A percentile compares a stretch with the other conserved stretches of the same genome.
These are phyloP conservation scores for Hoplodrina blanda DNA, from an alignment of 2,888 invertebrate species.

Conservation along the genomic window DNA sequence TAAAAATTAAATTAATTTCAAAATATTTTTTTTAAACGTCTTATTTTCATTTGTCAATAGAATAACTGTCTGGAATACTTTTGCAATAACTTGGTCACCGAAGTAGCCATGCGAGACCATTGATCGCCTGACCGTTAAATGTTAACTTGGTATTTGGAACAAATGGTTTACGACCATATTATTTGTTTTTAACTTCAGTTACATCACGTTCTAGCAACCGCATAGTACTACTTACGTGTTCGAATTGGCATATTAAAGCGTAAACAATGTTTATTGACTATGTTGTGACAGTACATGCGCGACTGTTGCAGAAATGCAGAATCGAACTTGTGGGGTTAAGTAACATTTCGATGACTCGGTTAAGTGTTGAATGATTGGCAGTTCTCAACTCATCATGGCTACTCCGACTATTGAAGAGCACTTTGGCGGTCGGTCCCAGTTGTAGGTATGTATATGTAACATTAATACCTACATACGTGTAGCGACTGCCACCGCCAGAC, in stretches of 20 bases:
- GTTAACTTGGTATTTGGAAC: conserved; percentile 51
- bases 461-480: conserved; percentile 8
- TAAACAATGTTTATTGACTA: conserved; percentile 24
- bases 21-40: neutral
- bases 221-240: conserved; percentile 21
- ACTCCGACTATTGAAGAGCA: conserved; percentile 22
- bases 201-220: conserved; percentile 44
- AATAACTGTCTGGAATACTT: conserved; percentile 19
- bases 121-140: conserved; percentile 44
- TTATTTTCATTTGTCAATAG: conserved; percentile 5
- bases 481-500: conserved; percentile 17
- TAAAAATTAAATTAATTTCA: neutral
- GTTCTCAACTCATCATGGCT: conserved; percentile 11
- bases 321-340: conserved; percentile 16
- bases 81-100: conserved; percentile 54
- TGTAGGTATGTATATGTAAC: conserved; percentile 1
- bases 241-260: conserved; percentile 16
- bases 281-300: conserved; percentile 15
- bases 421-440: conserved; percentile 4
- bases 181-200: conserved; percentile 34
- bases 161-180: conserved; percentile 36
- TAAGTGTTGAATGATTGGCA: conserved; percentile 31
- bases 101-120: conserved; percentile 67
- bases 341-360: conserved; percentile 29
- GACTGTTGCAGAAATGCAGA: conserved; percentile 8